phyloP scores from a whole-genome alignment of 1,140 invertebrate species.

The Tetragnatha versicolor region DNA sequence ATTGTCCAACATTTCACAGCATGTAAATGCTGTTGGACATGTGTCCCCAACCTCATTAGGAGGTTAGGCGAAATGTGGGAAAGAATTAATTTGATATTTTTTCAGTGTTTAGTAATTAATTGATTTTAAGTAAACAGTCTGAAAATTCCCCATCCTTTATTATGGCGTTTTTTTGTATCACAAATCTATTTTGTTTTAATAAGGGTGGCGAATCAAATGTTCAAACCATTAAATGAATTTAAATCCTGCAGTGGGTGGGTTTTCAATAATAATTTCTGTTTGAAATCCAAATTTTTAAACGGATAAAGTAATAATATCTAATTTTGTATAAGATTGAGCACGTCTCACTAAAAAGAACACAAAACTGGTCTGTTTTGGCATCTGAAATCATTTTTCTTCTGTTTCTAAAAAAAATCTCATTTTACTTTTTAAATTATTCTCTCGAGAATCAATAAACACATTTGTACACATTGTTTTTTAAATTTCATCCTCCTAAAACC shows the following conservation, averaged over 20 bases:
- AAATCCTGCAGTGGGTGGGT: not conserved
- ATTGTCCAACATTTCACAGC: constrained; percentile 52
- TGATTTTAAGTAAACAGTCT: not conserved
- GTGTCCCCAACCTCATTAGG: constrained; percentile 55
- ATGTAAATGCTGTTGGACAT: constrained; percentile 51
- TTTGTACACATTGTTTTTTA: too few relatives aligned
- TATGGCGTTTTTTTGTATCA: not conserved
- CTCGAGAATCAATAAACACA: too few relatives aligned
- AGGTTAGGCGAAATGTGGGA: constrained; percentile 54
- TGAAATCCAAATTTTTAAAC: too few relatives aligned
- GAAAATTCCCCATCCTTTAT: not conserved
- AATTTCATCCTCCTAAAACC: too few relatives aligned
- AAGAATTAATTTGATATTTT: constrained; percentile 5
- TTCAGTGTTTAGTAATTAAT: not conserved
- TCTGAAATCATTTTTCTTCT: too few relatives aligned
- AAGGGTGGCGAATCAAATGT: not conserved
- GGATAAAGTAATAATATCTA: too few relatives aligned
- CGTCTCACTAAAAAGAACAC: too few relatives aligned
- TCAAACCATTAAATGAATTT: not conserved
- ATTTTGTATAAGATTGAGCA: too few relatives aligned
- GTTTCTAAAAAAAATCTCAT: too few relatives aligned
- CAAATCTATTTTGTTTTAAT: not conserved
- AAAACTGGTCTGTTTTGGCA: too few relatives aligned
- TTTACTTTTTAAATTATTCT: too few relatives aligned
- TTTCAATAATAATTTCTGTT: not conserved